Conservation (phyloP, 2,797 vertebrate species). For the Podargus strigoides region DNA sequence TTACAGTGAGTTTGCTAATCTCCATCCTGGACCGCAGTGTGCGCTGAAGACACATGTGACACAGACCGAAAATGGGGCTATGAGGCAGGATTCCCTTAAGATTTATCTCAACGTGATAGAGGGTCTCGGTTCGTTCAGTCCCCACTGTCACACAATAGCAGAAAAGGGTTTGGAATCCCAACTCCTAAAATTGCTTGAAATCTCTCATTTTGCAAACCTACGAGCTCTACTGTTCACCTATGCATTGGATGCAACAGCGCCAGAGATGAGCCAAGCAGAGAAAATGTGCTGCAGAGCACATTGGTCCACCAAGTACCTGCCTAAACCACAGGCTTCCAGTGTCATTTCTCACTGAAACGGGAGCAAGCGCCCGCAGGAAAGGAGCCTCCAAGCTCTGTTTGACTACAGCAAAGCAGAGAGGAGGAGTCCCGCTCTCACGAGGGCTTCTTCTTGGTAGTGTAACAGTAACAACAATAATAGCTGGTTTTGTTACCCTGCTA, state of each 20-base stretch:
- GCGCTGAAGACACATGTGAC: neutral
- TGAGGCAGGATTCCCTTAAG: neutral
- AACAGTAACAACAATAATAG: neutral
- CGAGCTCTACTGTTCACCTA: neutral
- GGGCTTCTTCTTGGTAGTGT: neutral
- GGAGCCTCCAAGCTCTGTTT: neutral
- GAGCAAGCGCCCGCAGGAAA: neutral
- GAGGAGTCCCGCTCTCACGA: neutral
- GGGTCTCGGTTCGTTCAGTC: neutral
- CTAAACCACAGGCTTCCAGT: neutral
- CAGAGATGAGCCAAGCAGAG: neutral
- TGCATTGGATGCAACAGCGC: neutral
- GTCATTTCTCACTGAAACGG: neutral
- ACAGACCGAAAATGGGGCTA: neutral
- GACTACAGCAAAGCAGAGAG: neutral
- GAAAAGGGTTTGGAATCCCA: neutral
- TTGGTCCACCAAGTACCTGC: neutral
- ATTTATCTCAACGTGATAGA: neutral
- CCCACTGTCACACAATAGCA: neutral
- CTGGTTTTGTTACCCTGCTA: neutral
- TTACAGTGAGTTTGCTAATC: neutral
- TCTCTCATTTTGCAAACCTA: neutral
- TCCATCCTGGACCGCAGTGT: neutral
- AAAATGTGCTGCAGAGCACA: neutral
- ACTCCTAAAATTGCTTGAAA: neutral